Evolutionary conservation across 2,888 invertebrate species (phyloP).

Genomic region (Nematopogon swammerdamellus): DNA sequence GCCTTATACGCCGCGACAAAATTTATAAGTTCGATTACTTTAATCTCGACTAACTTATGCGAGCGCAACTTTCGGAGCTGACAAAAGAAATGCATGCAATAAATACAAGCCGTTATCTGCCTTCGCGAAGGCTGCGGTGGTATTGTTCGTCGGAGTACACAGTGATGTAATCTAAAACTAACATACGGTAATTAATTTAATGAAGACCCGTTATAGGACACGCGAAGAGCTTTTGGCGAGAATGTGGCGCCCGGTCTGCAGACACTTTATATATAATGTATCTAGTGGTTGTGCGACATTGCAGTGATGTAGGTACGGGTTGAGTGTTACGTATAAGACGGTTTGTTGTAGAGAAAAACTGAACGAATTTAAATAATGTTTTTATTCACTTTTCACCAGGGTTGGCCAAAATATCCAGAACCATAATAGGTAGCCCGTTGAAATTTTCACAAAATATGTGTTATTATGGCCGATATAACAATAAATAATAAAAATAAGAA

Average conservation of each 20-base stretch:
- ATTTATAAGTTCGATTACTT: constrained; percentile 59
- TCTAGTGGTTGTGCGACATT: too few relatives aligned
- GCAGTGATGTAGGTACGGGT: too few relatives aligned
- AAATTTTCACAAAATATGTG: too few relatives aligned
- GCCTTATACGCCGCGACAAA: constrained; percentile 33
- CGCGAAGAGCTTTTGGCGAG: constrained; percentile 40
- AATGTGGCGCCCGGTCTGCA: constrained; percentile 27
- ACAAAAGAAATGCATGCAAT: constrained; percentile 57
- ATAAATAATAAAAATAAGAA: too few relatives aligned
- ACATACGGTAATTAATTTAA: constrained; percentile 51
- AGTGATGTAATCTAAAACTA: constrained; percentile 37
- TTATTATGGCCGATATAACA: too few relatives aligned
- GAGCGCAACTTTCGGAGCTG: constrained; percentile 56
- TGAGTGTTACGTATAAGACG: too few relatives aligned
- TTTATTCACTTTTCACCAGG: too few relatives aligned
- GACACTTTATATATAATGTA: too few relatives aligned
- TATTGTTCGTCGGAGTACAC: constrained; percentile 40
- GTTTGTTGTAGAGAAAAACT: too few relatives aligned
- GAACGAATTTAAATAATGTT: too few relatives aligned
- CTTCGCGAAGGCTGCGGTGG: constrained; percentile 18
- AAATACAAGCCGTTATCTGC: constrained; percentile 48
- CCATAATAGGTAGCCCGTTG: too few relatives aligned
- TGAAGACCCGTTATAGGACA: constrained; percentile 36
- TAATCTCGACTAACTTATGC: constrained; percentile 57
- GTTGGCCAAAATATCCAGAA: too few relatives aligned